Evolutionary conservation across 2,888 invertebrate species (phyloP).

Genomic region (Lapara coniferarum): DNA sequence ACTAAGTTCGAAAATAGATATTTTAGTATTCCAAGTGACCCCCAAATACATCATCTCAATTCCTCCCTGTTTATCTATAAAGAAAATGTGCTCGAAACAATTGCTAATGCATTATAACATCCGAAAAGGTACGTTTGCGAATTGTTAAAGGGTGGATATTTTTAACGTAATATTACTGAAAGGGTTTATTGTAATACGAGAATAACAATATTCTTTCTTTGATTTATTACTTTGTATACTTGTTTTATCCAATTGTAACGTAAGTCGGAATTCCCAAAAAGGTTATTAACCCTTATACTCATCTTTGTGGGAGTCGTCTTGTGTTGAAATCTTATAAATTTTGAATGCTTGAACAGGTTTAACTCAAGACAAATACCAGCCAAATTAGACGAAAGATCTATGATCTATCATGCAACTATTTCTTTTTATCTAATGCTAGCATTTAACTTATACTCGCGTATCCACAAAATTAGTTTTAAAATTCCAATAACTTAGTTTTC

Average conservation of each 20-base stretch:
- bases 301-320: too few relatives aligned
- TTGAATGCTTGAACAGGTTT: too few relatives aligned
- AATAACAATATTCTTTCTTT: neutral
- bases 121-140: neutral
- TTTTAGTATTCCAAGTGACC: neutral
- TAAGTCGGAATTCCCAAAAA: neutral
- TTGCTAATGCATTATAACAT: constrained; percentile 9
- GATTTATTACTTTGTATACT: neutral
- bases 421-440: too few relatives aligned
- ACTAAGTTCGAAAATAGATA: too few relatives aligned
- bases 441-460: too few relatives aligned
- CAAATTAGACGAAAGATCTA: too few relatives aligned
- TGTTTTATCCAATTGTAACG: neutral
- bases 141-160: neutral
- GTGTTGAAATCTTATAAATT: too few relatives aligned
- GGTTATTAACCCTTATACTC: too few relatives aligned
- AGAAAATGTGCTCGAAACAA: neutral
- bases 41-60: neutral
- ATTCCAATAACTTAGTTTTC: too few relatives aligned
- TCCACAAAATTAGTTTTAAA: too few relatives aligned
- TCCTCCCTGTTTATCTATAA: neutral
- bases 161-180: constrained; percentile 8
- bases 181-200: neutral
- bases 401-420: too few relatives aligned
- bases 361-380: too few relatives aligned